A percentile compares a stretch with the other conserved stretches of the same genome.
phyloP scores from a whole-genome alignment of 1,140 invertebrate species.

The Pogonognathellus flavescens region DNA sequence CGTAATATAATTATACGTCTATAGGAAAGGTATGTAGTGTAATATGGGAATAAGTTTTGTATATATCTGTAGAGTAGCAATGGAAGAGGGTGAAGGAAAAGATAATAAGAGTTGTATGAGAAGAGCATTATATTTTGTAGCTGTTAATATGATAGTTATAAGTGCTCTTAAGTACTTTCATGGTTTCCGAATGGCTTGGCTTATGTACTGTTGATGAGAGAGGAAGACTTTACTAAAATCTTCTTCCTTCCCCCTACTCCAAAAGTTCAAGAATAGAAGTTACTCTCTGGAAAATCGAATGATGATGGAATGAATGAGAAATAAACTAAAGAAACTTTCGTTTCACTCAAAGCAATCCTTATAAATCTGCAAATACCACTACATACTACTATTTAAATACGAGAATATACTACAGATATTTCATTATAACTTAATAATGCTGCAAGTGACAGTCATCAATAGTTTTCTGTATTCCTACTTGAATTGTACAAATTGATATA shows the following conservation, averaged over 20 bases:
- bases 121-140: conserved; percentile 12
- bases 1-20: too few relatives aligned
- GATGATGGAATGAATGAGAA: conserved; percentile 46
- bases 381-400: too few relatives aligned
- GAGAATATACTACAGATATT: too few relatives aligned
- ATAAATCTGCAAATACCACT: too few relatives aligned
- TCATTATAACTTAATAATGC: too few relatives aligned
- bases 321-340: conserved; percentile 44
- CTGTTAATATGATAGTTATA: conserved; percentile 48
- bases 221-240: conserved; percentile 42
- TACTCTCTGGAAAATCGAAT: conserved; percentile 46
- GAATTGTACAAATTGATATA: too few relatives aligned
- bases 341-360: conserved; percentile 33
- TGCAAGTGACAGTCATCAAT: too few relatives aligned
- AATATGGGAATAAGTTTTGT: too few relatives aligned
- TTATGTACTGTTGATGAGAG: conserved; percentile 20
- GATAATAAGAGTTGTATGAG: background rate
- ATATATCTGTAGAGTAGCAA: too few relatives aligned
- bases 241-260: conserved; percentile 36
- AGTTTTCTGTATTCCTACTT: too few relatives aligned
- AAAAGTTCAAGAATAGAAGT: conserved; percentile 49
- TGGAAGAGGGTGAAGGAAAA: background rate
- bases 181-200: conserved; percentile 34
- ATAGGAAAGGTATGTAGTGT: too few relatives aligned
- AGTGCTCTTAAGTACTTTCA: conserved; percentile 41